Evolutionary conservation across 2,888 invertebrate genomes (phyloP), one percentile per base, ranked within the genome.

Genomic region (Hydrotaea cyrtoneurina): DNA sequence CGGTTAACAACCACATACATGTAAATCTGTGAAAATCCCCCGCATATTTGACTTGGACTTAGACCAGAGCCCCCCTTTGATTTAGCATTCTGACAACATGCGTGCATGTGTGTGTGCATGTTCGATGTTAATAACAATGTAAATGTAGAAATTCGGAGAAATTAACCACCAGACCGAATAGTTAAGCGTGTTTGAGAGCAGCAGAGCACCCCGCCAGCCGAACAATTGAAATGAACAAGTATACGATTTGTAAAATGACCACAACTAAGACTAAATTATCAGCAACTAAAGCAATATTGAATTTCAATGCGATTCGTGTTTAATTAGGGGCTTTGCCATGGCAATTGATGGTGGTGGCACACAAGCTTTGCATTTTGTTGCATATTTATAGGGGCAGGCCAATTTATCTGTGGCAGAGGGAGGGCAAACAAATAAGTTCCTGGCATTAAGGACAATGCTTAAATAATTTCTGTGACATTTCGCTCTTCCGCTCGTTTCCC

Each of bases 271-370:
- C 53, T 64, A 78, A 78, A 78, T 71, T 21, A 11, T 15, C 36
- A 78, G 74, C 26, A 71, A 17, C 7, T 53, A 72, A 78, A 53
- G n/a, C 71, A 57, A 59, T 77, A 69, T 74, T 83, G 39, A 80
- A 83, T 83, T 77, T 59, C 59, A 26, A 23, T 59, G 26, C 59
- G 50, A 80, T 77, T 59, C 64, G 74, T 80, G 62, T 80, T 80
- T 83, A 80, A 83, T 83, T 80, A 83, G 62, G 31, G 62, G 53
- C 21, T 53, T 26, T 69, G 59, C 1, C 50, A 21, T 50, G 64
- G 50, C 69, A 80, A 77, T 77, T 83, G 80, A 53, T 66, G 2
- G 1, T 50, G 50, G 43, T 43, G 4, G n/a, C 15, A 50, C 50
- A 55, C 2, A 21, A 21, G 21, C 17, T 55, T n/a, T 15, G 55